Base-by-base conservation (phyloP, 2,888 invertebrate species). In the Oxystoma pomonae region DNA sequence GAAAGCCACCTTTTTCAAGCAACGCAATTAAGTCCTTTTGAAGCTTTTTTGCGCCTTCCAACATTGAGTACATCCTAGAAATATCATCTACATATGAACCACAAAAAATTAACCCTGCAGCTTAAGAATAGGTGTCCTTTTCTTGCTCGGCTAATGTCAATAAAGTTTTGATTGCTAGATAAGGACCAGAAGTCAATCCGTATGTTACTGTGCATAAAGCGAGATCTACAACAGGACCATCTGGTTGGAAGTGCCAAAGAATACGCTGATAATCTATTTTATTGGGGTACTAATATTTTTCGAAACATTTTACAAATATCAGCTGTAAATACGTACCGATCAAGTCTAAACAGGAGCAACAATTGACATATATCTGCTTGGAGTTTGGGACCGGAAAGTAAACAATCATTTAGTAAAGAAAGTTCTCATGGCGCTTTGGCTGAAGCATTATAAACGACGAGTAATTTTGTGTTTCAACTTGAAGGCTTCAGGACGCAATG, bases 301-400 rank as follows among this genome's bases (percentile, higher is more conserved):
- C 55, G 2, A 20, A 20, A 60, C 60, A 60, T 60, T 16, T 55
- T 21, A 3, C 12, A 9, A 56, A 60, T 60, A 20, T 57, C 60
- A n/a, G 60, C 56, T 22, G 60, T 55, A 16, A 60, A 18, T n/a
- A 51, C 56, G 21, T 20, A n/a, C 5, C 9, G 3, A 56, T 57
- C 20, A n/a, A 16, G 16, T 60, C 60, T 2, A 60, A 21, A 57
- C 12, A n/a, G 16, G 2, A 57, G 16, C 50, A 59, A 16, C 9
- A 59, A 9, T 16, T 16, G 18, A 16, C 16, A 52, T 16, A 59
- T n/a, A 7, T 50, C 51, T 2, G 16, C 19, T 19, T 59, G 59
- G 12, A 59, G 17, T 19, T 17, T 52, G 9, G 52, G 60, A 9
- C 60, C 60, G 5, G 21, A 2, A n/a, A 9, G 16, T 22, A 60